Percentiles rank a stretch among this genome's conserved stretches.
Evolutionary conservation across 2,888 invertebrate genomes (phyloP).

Genomic region (Leptogaster cylindrica): DNA sequence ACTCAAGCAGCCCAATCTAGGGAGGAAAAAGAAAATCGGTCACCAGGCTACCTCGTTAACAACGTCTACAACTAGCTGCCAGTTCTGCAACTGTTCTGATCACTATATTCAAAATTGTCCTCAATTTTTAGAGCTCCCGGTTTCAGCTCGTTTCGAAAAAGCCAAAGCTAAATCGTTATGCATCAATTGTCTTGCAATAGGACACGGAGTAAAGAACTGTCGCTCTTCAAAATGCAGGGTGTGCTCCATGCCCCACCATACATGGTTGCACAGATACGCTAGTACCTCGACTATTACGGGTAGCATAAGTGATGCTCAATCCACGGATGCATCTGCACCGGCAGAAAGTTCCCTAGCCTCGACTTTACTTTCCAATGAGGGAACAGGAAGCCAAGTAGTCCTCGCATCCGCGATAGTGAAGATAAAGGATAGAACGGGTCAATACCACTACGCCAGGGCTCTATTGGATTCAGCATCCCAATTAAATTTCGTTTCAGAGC

Average conservation of each 20-base stretch:
- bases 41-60: too few relatives aligned
- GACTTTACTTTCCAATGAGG: neutral
- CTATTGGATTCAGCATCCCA: slow-evolving; percentile 14
- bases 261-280: neutral
- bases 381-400: neutral
- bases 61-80: too few relatives aligned
- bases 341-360: too few relatives aligned
- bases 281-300: neutral
- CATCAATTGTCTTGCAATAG: neutral
- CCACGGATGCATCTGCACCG: too few relatives aligned
- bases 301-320: neutral
- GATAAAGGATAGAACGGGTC: neutral
- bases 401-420: neutral
- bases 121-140: too few relatives aligned
- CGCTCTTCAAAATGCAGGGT: neutral
- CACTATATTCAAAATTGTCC: too few relatives aligned
- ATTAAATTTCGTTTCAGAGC: slow-evolving; percentile 8
- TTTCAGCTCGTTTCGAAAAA: too few relatives aligned
- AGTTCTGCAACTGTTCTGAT: too few relatives aligned
- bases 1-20: too few relatives aligned
- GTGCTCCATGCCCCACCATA: slow-evolving; percentile 5
- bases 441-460: neutral
- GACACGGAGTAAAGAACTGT: slow-evolving; percentile 1
- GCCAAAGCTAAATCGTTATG: too few relatives aligned
- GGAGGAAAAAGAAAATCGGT: too few relatives aligned